Conservation (phyloP, 2,113 vertebrate genomes). For the Ceuthmochares aereus region DNA sequence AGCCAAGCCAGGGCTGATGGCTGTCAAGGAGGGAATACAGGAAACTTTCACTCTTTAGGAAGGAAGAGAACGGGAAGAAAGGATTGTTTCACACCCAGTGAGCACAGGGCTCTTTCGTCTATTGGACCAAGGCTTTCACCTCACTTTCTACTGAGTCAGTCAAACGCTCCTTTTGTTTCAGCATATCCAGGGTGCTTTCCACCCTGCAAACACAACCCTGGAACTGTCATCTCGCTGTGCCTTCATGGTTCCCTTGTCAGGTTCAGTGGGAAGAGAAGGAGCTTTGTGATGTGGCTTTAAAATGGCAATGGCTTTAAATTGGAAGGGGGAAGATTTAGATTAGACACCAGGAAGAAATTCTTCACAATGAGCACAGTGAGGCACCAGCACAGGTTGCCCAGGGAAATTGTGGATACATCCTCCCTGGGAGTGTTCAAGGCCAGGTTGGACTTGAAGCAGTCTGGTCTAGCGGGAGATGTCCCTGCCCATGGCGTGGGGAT, state of each 20-base stretch:
- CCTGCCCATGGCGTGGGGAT: no score
- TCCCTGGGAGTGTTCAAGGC: no score
- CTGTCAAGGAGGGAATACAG: conserved; percentile 37
- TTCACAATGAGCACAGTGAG: no score
- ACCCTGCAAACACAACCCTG: background rate
- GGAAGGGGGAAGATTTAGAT: no score
- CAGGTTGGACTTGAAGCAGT: no score
- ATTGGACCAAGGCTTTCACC: background rate
- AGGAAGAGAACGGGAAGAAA: background rate
- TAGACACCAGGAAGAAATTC: no score
- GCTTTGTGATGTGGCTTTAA: background rate
- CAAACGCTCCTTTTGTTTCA: background rate
- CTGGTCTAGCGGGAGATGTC: no score
- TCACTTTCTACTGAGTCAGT: background rate
- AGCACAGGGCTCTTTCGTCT: background rate
- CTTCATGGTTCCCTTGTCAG: background rate
- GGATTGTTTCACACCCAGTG: background rate
- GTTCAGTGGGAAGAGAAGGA: background rate
- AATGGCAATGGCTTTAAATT: no score
- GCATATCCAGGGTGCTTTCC: background rate
- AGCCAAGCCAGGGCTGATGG: background rate
- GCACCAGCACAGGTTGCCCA: no score
- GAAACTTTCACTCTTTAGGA: conserved; percentile 43
- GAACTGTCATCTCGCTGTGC: background rate
- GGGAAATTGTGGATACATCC: no score